Evolutionary conservation across 2,797 vertebrate species (phyloP).

Genomic region (Leucoraja ocellata): DNA sequence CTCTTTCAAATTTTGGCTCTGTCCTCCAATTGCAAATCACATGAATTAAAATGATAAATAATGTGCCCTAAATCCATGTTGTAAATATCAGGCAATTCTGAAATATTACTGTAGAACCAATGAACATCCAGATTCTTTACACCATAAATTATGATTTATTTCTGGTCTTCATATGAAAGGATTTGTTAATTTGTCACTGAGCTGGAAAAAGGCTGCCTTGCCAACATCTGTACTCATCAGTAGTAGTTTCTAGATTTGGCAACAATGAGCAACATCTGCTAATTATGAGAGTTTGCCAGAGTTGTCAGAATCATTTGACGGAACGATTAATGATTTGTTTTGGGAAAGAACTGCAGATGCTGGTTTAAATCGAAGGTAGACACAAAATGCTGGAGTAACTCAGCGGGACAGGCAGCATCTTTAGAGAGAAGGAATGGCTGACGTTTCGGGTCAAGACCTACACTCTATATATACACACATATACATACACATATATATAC

Average conservation of each 20-base stretch:
- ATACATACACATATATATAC: no score
- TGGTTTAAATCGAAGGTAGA: no score
- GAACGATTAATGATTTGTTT: constrained; percentile 11
- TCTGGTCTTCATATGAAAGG: neutral
- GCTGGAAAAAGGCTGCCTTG: neutral
- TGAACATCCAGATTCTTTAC: neutral
- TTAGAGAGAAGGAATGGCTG: no score
- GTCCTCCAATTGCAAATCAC: neutral
- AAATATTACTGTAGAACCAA: neutral
- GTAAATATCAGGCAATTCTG: neutral
- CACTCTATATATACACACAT: no score
- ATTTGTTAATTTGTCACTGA: constrained; percentile 19
- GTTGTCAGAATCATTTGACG: constrained; percentile 13
- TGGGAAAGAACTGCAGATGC: neutral
- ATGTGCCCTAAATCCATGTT: neutral
- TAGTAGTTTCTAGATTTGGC: constrained; percentile 18
- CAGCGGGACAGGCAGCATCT: no score
- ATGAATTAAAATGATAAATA: constrained; percentile 25
- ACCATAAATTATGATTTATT: constrained; percentile 27
- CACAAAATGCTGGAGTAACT: no score
- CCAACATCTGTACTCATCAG: constrained; percentile 13
- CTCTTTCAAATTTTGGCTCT: neutral
- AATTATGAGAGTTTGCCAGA: constrained; percentile 29
- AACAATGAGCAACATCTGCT: constrained; percentile 10
- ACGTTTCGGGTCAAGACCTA: no score